Evolutionary conservation across 1,140 invertebrate species (phyloP).

Genomic region (Pseudomyrmex cubaensis): DNA sequence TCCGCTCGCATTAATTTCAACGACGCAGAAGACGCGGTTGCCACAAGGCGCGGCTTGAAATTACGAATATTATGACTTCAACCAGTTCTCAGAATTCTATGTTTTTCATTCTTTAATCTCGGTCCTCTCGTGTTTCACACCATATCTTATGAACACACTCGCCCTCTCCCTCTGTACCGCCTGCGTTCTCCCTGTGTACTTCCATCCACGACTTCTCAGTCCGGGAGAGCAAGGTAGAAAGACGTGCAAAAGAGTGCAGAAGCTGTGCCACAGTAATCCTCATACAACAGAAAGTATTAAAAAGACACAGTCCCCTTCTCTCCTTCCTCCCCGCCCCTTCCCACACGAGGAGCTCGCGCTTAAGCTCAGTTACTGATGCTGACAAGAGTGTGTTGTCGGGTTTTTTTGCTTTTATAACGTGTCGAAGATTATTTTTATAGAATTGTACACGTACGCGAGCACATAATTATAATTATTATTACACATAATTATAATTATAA

Average conservation of each 20-base stretch:
- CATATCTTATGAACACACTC: conserved; percentile 83
- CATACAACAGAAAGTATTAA: conserved; percentile 41
- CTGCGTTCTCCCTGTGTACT: neutral
- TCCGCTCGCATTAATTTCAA: conserved; percentile 76
- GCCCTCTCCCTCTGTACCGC: conserved; percentile 63
- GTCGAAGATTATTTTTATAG: neutral
- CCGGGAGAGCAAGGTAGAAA: conserved; percentile 49
- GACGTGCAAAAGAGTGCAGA: conserved; percentile 42
- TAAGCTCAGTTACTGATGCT: conserved; percentile 34
- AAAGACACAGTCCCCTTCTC: neutral
- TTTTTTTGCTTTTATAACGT: conserved; percentile 20
- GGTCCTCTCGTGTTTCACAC: conserved; percentile 84
- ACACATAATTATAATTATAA: too few relatives aligned
- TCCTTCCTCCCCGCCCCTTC: too few relatives aligned
- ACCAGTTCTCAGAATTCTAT: conserved; percentile 84
- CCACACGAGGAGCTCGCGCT: neutral
- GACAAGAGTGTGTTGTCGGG: conserved; percentile 1
- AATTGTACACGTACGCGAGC: neutral
- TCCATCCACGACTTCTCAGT: conserved; percentile 14
- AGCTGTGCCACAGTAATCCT: conserved; percentile 24
- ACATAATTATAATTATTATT: too few relatives aligned
- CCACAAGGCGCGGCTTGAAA: conserved; percentile 74
- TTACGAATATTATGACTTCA: conserved; percentile 82
- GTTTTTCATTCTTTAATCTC: conserved; percentile 85
- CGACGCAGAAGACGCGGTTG: conserved; percentile 72